A percentile compares a stretch with the other conserved stretches of the same genome.
Evolutionary conservation across 1,140 invertebrate genomes (phyloP).

Genomic region (Drosophila kohkoa): DNA sequence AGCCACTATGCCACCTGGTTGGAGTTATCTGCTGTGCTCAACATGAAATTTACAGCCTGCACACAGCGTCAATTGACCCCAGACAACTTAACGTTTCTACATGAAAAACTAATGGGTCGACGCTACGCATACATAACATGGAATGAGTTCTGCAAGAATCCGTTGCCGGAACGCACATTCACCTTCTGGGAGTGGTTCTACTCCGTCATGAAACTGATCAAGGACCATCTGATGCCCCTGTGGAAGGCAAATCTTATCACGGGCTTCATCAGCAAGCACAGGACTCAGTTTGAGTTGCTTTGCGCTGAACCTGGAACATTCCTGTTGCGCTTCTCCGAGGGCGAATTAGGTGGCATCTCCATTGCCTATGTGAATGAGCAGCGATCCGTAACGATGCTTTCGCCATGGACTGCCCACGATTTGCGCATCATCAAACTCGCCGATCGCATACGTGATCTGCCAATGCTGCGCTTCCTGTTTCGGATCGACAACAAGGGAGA

Average conservation of each 20-base stretch:
- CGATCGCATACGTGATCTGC: slow-evolving; percentile 95
- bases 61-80: slow-evolving; percentile 93
- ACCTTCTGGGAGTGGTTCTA: slow-evolving; percentile 99
- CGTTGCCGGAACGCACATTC: slow-evolving; percentile 94
- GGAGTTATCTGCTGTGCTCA: slow-evolving; percentile 94
- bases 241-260: slow-evolving; percentile 96
- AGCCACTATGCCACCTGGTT: slow-evolving; percentile 95
- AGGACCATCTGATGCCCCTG: slow-evolving; percentile 94
- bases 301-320: slow-evolving; percentile 93
- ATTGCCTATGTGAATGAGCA: slow-evolving; percentile 93
- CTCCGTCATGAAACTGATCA: slow-evolving; percentile 97
- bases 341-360: slow-evolving; percentile 96
- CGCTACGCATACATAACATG: slow-evolving; percentile 89
- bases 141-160: slow-evolving; percentile 98
- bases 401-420: slow-evolving; percentile 97
- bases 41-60: slow-evolving; percentile 94
- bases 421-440: slow-evolving; percentile 95
- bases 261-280: slow-evolving; percentile 95
- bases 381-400: slow-evolving; percentile 90
- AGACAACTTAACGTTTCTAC: slow-evolving; percentile 95
- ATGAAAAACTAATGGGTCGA: slow-evolving; percentile 80
- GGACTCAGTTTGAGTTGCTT: slow-evolving; percentile 94
- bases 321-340: slow-evolving; percentile 96
- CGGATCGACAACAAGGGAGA: slow-evolving; percentile 93
- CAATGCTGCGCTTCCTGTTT: slow-evolving; percentile 93